These are phyloP conservation scores for Tachystola acroxantha DNA, from an alignment of 2,888 invertebrate genomes.

Conservation along the genomic window DNA sequence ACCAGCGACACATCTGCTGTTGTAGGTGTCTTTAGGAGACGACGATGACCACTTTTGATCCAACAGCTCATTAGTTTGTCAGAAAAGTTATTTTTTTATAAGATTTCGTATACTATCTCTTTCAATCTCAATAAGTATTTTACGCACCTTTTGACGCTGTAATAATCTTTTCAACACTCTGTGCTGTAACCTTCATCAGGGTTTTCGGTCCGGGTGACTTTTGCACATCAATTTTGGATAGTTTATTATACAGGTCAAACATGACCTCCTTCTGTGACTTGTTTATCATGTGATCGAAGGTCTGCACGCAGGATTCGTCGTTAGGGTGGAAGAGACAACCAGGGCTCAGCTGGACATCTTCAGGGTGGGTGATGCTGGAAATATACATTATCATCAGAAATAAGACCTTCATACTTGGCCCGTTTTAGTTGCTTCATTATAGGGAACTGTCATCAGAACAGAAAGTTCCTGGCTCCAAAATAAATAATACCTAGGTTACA, in stretches of 20 bases:
- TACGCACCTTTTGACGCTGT: conserved; percentile 53
- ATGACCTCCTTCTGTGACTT: conserved; percentile 73
- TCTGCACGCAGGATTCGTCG: conserved; percentile 55
- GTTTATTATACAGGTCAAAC: conserved; percentile 67
- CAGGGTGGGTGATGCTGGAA: conserved; percentile 47
- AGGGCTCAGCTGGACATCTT: conserved; percentile 57
- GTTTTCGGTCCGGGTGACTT: conserved; percentile 63
- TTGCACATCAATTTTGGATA: conserved; percentile 61
- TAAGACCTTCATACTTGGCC: too few species aligned
- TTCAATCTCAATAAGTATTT: too few species aligned
- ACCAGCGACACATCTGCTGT: too few species aligned
- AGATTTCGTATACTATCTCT: too few species aligned
- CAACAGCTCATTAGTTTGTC: too few species aligned
- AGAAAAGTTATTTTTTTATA: too few species aligned
- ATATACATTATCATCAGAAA: not conserved
- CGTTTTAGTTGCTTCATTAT: too few species aligned
- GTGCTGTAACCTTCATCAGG: conserved; percentile 63
- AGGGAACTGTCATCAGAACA: too few species aligned
- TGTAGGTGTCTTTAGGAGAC: too few species aligned
- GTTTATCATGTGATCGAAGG: conserved; percentile 68
- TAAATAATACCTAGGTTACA: too few species aligned
- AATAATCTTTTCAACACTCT: conserved; percentile 68
- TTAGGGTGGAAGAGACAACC: conserved; percentile 58
- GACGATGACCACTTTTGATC: too few species aligned
- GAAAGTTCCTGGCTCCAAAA: too few species aligned